Base-by-base conservation (phyloP, 2,888 invertebrate species). In the Norana najaformis region DNA sequence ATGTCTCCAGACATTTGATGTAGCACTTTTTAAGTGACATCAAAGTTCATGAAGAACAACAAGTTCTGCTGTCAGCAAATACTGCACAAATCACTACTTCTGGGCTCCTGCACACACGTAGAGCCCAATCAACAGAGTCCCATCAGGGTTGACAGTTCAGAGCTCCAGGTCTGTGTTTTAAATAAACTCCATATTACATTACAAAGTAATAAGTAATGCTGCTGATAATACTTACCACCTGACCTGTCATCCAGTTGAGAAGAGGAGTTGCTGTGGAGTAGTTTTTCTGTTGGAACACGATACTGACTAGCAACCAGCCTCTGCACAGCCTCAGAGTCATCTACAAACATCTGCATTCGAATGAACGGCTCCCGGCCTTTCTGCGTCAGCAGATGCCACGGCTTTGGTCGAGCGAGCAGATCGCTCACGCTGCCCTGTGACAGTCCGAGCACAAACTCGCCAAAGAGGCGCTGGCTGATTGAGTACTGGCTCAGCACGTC, bases 351-450 rank as follows among this genome's bases (percentile, higher is more conserved):
- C 95, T 99, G 98, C 95, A 95, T 95, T 89, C 95, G 93, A 85
- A 95, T 94, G 92, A 95, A 95, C 18, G 95, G 95, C 92, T 99
- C 99, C 39, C 99, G 96, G 0, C 99, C 99, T 95, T 99, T 99
- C 95, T 98, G 98, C 23, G 99, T 99, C 89, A 99, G 96, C 98
- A 99, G 98, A 94, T 98, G 98, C 99, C 99, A 99, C 0, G 99
- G 98, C 95, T 99, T 99, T 69, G 99, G 99, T 89, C 99, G 96
- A 38, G 99, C 99, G 92, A 99, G 96, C 83, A 99, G 96, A 95
- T 99, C 99, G 89, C 98, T 99, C 0, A 99, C 99, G 11, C 98
- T 98, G 83, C 99, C 99, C 92, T 95, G 95, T 23, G 95, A 95
- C 90, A 95, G 93, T 13, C 95, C 95, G 91, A 99, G 96, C 34